Percentiles rank a stretch among this genome's conserved stretches.
These are phyloP conservation scores for Oncorhynchus masou DNA, from an alignment of 2,113 vertebrate species.

Conservation along the genomic window DNA sequence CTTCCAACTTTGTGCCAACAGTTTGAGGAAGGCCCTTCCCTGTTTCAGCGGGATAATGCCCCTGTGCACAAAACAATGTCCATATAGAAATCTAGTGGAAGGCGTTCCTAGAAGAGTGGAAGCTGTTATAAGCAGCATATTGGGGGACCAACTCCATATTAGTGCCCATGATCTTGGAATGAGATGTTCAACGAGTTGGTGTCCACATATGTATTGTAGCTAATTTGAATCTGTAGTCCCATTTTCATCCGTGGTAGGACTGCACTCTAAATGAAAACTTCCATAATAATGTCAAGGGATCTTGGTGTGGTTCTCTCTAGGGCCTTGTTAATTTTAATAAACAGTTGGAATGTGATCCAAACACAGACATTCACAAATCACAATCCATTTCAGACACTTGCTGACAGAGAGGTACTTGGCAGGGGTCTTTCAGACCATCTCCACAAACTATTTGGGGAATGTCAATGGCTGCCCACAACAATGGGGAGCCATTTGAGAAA, in stretches of 20 bases:
- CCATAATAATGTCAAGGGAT: background rate
- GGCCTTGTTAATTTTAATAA: background rate
- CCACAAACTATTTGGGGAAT: constrained; percentile 48
- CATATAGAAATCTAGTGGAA: too few relatives aligned
- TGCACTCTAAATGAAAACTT: background rate
- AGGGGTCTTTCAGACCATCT: constrained; percentile 14
- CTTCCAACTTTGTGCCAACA: too few relatives aligned
- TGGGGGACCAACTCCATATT: too few relatives aligned
- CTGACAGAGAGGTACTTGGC: constrained; percentile 48
- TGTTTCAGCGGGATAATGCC: too few relatives aligned
- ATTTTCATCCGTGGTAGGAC: background rate
- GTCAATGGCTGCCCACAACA: constrained; percentile 43
- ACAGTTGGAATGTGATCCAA: constrained; percentile 10
- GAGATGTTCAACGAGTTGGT: too few relatives aligned
- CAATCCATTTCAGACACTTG: constrained; percentile 27
- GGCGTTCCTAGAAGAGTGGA: too few relatives aligned
- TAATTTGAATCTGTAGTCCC: too few relatives aligned
- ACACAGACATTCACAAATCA: constrained; percentile 15
- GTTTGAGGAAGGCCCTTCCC: too few relatives aligned
- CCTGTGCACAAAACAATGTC: too few relatives aligned
- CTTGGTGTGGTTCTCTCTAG: background rate
- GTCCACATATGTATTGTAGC: too few relatives aligned
- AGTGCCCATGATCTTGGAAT: too few relatives aligned
- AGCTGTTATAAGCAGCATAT: too few relatives aligned
- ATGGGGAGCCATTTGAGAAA: constrained; percentile 25